Base-by-base conservation (phyloP, 2,113 vertebrate genomes). In the Tragelaphus imberbis region DNA sequence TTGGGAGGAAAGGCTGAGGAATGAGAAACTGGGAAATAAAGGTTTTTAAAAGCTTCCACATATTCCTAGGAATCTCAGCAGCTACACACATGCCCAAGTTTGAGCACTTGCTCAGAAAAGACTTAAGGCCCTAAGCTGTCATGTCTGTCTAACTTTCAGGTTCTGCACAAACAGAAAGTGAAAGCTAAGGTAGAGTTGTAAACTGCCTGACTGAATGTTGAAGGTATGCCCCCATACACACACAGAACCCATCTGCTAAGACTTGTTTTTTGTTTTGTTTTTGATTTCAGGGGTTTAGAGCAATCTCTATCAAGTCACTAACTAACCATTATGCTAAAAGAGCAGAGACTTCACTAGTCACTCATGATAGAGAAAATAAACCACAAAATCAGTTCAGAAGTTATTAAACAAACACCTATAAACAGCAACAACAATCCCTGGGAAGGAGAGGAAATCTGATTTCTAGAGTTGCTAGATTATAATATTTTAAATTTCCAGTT, bases 31-130 rank as follows among this genome's bases (percentile, higher is more conserved):
- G n/a, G 23, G 28, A 47, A 96, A 79, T 86, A 82, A 84, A 75
- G 14, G 2, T 30, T 89, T 84, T 84, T 28, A 84, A 97, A 92
- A 90, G 47, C 30, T 97, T 30, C 25, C 40, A 55, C 17, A 71
- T 9, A n/a, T 91, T 81, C 17, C 61, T 97, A 23, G 81, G n/a
- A 96, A 58, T 93, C 47, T 97, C 49, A 84, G 25, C 93, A 63
- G 25, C 25, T 2, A 14, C 40, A 25, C 13, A 75, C 33, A 55
- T 93, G 28, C 49, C 33, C 44, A 93, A 7, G 61, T 17, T 75
- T 86, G 87, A 21, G 21, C 47, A 59, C 21, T 33, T 91, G 51
- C 40, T 85, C 17, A 82, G 84, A 93, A 95, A 90, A 93, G 68
- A 91, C 27, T 90, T 85, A 59, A 92, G 25, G 7, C 27, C 59